These are phyloP conservation scores for Pavo muticus DNA, from an alignment of 2,113 vertebrate genomes.

Conservation along the genomic window DNA sequence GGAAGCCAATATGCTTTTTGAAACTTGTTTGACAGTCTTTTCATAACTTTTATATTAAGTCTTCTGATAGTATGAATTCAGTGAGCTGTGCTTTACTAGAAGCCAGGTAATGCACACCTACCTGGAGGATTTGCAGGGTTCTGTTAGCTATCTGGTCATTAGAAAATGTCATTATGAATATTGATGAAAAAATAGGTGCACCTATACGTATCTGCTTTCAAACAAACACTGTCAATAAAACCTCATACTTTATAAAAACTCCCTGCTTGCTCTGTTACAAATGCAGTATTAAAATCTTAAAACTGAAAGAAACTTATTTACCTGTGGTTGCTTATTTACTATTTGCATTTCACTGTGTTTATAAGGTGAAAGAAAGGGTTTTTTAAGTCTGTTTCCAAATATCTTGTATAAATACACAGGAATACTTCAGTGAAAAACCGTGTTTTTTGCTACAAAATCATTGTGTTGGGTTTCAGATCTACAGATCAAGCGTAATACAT, in stretches of 20 bases:
- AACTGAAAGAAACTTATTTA: not conserved
- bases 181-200: not conserved
- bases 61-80: not conserved
- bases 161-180: not conserved
- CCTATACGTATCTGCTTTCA: not conserved
- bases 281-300: not conserved
- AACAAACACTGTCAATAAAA: not conserved
- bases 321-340: not conserved
- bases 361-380: not conserved
- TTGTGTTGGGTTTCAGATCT: not conserved
- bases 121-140: not conserved
- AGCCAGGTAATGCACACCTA: not conserved
- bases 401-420: not conserved
- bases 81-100: not conserved
- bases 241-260: not conserved
- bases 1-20: not conserved
- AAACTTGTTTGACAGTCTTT: not conserved
- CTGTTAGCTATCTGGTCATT: not conserved
- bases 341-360: not conserved
- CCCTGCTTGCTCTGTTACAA: not conserved
- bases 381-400: not conserved
- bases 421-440: not conserved
- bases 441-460: not conserved
- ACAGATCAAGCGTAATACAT: not conserved
- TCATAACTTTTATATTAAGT: not conserved